A percentile compares a stretch with the other conserved stretches of the same genome.
These are phyloP conservation scores for Axis porcinus DNA, from an alignment of 2,113 vertebrate genomes.

Conservation along the genomic window DNA sequence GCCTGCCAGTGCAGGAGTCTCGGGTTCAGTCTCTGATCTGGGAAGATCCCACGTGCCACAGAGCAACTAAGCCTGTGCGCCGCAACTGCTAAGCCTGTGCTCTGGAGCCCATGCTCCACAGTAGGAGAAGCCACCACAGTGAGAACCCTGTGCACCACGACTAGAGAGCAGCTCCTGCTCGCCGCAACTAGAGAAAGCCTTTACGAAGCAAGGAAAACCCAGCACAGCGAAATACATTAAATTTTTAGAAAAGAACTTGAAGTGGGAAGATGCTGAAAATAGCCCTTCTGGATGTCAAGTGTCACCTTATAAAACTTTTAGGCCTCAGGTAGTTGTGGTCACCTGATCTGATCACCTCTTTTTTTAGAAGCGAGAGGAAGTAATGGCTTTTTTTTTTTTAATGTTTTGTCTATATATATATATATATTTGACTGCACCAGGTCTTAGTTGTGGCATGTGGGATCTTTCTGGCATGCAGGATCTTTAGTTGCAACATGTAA, in stretches of 20 bases:
- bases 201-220: neutral
- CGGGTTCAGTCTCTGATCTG: neutral
- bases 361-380: neutral
- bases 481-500: neutral
- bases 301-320: no score
- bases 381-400: neutral
- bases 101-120: neutral
- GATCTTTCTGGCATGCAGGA: neutral
- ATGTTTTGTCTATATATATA: neutral
- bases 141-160: no score
- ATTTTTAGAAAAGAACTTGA: neutral
- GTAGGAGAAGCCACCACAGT: neutral
- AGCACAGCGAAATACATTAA: neutral
- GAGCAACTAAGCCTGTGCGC: no score
- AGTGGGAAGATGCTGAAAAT: neutral
- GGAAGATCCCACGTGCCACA: neutral
- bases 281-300: neutral
- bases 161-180: neutral
- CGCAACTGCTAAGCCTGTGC: no score
- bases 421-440: neutral
- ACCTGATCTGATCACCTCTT: neutral
- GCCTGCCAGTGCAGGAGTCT: neutral
- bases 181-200: neutral
- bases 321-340: neutral
- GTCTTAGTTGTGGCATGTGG: neutral